Evolutionary conservation across 2,888 invertebrate genomes (phyloP), one percentile per base, ranked within the genome.

Genomic region (Papilio demoleus): DNA sequence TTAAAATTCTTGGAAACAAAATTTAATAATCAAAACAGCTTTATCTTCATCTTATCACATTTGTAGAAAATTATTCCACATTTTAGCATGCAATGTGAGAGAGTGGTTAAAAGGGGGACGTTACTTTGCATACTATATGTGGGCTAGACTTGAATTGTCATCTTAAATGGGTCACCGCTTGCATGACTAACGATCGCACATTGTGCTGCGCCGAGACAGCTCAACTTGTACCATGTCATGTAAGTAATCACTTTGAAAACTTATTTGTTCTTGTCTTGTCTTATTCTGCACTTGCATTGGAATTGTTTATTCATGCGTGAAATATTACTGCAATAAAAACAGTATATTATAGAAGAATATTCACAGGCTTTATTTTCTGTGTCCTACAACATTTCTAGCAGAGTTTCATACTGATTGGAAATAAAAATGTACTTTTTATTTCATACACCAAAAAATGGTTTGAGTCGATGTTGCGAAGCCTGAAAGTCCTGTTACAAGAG

Each of bases 151-250:
- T 38, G 58, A 45, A 59, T 64, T 64, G 67, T 64, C 63, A 59
- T 68, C 42, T 68, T 63, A 64, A 63, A 63, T 68, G 40, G 63
- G 68, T 68, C 63, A 68, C 17, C 45, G 58, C 47, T 59, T 47
- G 68, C 58, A 64, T 59, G 68, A 63, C 67, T 67, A 67, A 67
- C 62, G 67, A 62, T 67, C 40, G 8, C 19, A 56, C 27, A 67
- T 58, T 68, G 36, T 45, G 47, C 47, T 14, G 59, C 58, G 27
- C 27, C 38, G 38, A 45, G 58, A 17, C 42, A 61, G 58, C 58
- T 62, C n/a, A 60, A 53, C 38, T 62, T 50, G 53, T 36, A 47
- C 58, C 36, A 60, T 34, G 36, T 47, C 31, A 31, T 47, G 12
- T 66, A 60, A 50, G 17, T 66, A 60, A 50, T 60, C 47, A 60